A percentile compares a stretch with the other conserved stretches of the same genome.
Conservation (phyloP, 53 echinoderm and acorn worm genomes). For the Luidia sarsii region DNA sequence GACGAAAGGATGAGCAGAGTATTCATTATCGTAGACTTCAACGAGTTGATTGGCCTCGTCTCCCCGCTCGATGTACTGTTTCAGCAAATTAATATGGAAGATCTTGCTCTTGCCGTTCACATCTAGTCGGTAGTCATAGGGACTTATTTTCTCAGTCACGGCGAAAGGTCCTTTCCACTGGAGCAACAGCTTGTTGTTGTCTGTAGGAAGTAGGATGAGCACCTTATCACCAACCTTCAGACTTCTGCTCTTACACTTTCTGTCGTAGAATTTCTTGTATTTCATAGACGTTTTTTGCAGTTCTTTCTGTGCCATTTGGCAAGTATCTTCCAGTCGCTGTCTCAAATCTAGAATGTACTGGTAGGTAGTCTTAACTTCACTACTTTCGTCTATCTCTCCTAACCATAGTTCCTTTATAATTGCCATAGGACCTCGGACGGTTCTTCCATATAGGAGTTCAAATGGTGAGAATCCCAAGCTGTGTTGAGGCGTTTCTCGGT, state of each 20-base stretch:
- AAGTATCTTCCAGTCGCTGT: slow-evolving; percentile 45
- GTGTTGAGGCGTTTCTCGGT: no score
- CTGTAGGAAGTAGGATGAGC: slow-evolving; percentile 46
- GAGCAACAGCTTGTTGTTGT: slow-evolving; percentile 58
- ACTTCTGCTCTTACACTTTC: slow-evolving; percentile 4
- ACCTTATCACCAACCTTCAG: slow-evolving; percentile 55
- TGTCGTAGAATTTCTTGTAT: slow-evolving; percentile 27
- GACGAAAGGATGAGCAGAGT: no score
- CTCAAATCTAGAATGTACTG: slow-evolving; percentile 62
- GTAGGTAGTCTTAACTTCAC: slow-evolving; percentile 53
- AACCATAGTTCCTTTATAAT: no score
- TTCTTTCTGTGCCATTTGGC: slow-evolving; percentile 50
- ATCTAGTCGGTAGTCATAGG: slow-evolving; percentile 48
- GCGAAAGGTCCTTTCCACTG: slow-evolving; percentile 69
- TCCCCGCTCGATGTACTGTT: slow-evolving; percentile 12
- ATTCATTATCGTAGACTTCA: not conserved
- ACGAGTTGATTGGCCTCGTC: not conserved
- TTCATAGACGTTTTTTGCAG: slow-evolving; percentile 41
- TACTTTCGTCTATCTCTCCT: no score
- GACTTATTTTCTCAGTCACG: not conserved
- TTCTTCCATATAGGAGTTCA: no score
- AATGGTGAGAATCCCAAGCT: no score
- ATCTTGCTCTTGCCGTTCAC: slow-evolving; percentile 6
- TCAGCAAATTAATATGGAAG: slow-evolving; percentile 54
- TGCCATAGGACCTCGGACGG: no score